Evolutionary conservation across 2,888 invertebrate species (phyloP).

Genomic region (Agrotis segetum): DNA sequence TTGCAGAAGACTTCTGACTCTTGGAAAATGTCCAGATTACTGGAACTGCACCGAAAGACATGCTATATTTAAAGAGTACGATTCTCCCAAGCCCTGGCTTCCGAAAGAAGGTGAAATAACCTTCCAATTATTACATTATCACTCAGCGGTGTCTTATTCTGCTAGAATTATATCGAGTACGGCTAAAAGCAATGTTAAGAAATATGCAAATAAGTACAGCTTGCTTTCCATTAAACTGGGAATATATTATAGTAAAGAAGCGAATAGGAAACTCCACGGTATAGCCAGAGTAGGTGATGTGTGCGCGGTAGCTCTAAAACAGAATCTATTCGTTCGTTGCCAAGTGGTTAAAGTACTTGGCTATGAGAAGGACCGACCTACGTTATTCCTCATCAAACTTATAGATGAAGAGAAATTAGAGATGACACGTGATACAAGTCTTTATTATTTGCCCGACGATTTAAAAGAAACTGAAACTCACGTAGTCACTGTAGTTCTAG

Average conservation of each 20-base stretch:
- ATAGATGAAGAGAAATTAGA: conserved; percentile 91
- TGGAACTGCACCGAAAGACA: conserved; percentile 92
- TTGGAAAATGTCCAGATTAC: conserved; percentile 92
- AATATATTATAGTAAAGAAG: conserved; percentile 80
- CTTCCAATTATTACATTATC: conserved; percentile 90
- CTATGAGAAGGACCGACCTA: conserved; percentile 74
- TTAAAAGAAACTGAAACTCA: conserved; percentile 86
- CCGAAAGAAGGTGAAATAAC: conserved; percentile 90
- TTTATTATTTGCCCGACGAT: conserved; percentile 89
- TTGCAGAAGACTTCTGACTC: conserved; percentile 92
- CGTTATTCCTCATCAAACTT: conserved; percentile 87
- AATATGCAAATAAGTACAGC: conserved; percentile 79
- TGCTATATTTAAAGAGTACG: conserved; percentile 87
- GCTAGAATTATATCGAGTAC: conserved; percentile 85
- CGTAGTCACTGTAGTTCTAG: conserved; percentile 80
- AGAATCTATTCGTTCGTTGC: conserved; percentile 89
- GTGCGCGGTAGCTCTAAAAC: conserved; percentile 89
- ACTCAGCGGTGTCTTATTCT: conserved; percentile 92
- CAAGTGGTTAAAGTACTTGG: conserved; percentile 87
- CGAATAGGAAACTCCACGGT: conserved; percentile 79
- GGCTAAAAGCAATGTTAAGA: conserved; percentile 66
- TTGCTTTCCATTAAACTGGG: conserved; percentile 82
- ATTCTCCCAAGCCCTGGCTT: conserved; percentile 89
- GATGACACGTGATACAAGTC: conserved; percentile 78
- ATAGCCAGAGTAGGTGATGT: conserved; percentile 89